Evolutionary conservation across 2,888 invertebrate genomes (phyloP), one percentile per base, ranked within the genome.

Genomic region (Anagyrus pseudococci): DNA sequence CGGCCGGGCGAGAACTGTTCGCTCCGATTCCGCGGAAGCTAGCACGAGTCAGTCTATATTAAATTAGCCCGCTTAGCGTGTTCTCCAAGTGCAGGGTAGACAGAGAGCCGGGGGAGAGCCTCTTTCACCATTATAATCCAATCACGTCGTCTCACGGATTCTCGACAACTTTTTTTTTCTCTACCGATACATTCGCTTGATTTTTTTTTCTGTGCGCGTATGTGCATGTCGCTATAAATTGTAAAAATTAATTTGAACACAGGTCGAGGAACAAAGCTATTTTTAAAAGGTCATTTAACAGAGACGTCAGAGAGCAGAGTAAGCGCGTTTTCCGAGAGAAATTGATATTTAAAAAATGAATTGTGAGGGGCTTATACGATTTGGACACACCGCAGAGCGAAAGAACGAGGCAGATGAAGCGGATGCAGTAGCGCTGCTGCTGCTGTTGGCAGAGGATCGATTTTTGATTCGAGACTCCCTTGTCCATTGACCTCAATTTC

Each of bases 1-100:
- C 74, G 70, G 77, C 73, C 71, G 72, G 73, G 69, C 72, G 72
- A 72, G 68, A 73, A 79, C 79, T 79, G 78, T 70, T 73, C 73
- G 74, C 71, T 72, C 72, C 70, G 76, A 73, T 74, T 76, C 73
- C 69, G 66, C 66, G 71, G 72, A 77, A 76, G 72, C 72, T 71
- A 52, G 25, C 49, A 25, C 29, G 10, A 41, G 20, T 20, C 43
- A 19, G 37, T 62, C 70, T 77, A 77, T 80, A 80, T 80, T 78
- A 77, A 79, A 80, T 79, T 78, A 80, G 71, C 62, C 66, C 66
- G 67, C 68, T 67, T 64, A 68, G 56, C 44, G 68, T n/a, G n/a
- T 41, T 22, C 22, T 22, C 41, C 50, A 41, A 41, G 37, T 33
- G 43, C 43, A 48, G 26, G 40, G 3, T 4, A 13, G 63, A 62